Evolutionary conservation across 2,113 vertebrate genomes (phyloP).

Genomic region (Paramormyrops kingsleyae): DNA sequence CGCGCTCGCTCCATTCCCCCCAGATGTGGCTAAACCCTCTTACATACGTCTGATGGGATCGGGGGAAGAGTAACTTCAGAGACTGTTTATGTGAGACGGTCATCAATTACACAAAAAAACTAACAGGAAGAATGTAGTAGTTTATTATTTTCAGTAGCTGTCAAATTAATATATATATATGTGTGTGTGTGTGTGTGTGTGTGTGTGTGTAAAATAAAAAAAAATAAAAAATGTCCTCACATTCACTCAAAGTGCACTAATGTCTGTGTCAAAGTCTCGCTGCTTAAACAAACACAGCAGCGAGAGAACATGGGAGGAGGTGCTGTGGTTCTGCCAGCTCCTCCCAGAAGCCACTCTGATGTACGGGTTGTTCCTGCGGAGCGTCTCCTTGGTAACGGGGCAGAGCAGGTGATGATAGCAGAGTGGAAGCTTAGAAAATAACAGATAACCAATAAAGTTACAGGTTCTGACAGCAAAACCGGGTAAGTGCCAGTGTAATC

Average conservation of each 20-base stretch:
- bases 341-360: not conserved
- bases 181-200: too few relatives aligned
- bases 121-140: not conserved
- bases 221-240: not conserved
- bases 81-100: not conserved
- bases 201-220: not conserved
- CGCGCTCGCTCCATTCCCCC: slow-evolving; percentile 24
- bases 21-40: not conserved
- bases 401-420: not conserved
- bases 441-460: not conserved
- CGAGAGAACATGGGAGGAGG: not conserved
- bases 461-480: not conserved
- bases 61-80: not conserved
- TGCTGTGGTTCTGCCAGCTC: not conserved
- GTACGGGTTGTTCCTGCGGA: not conserved
- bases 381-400: not conserved
- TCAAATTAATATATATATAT: not conserved
- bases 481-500: not conserved
- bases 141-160: not conserved
- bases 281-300: not conserved
- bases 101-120: not conserved
- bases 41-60: not conserved
- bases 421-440: not conserved
- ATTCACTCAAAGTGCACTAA: not conserved
- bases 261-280: not conserved